A percentile compares a stretch with the other conserved stretches of the same genome.
These are phyloP conservation scores for Drosophila jambulina DNA, from an alignment of 1,140 invertebrate genomes.

Conservation along the genomic window DNA sequence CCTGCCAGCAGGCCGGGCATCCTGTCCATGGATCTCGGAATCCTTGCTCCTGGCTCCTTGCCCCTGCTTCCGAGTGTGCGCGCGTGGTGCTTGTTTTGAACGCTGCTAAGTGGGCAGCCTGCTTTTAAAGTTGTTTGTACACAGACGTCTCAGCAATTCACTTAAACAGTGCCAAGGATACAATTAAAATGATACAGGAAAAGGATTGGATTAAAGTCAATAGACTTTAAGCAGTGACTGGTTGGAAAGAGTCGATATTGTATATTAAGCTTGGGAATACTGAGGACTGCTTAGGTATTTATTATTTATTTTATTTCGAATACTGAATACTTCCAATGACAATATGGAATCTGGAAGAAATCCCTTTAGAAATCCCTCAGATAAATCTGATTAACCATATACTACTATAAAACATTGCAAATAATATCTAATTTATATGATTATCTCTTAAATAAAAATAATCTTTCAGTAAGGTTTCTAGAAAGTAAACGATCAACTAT, in stretches of 20 bases:
- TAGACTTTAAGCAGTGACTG: background rate
- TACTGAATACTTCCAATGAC: no score
- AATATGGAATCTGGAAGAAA: no score
- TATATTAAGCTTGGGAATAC: background rate
- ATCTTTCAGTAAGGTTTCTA: no score
- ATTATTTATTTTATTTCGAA: background rate
- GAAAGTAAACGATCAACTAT: no score
- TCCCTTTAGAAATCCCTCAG: no score
- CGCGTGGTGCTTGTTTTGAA: conserved; percentile 30
- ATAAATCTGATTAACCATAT: no score
- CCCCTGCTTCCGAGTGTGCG: background rate
- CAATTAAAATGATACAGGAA: conserved; percentile 5
- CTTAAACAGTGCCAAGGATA: background rate
- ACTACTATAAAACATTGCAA: no score
- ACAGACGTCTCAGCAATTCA: conserved; percentile 32
- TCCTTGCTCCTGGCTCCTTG: background rate
- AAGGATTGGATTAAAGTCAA: conserved; percentile 2
- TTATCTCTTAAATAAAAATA: no score
- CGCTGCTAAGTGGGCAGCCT: conserved; percentile 59
- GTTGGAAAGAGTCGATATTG: background rate
- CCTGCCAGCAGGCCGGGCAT: conserved; percentile 37
- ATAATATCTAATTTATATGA: no score
- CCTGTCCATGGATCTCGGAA: conserved; percentile 40
- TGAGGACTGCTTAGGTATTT: background rate
- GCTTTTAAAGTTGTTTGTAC: conserved; percentile 53